Conservation (phyloP, 2,113 vertebrate genomes). For the Cyanocitta stelleri region DNA sequence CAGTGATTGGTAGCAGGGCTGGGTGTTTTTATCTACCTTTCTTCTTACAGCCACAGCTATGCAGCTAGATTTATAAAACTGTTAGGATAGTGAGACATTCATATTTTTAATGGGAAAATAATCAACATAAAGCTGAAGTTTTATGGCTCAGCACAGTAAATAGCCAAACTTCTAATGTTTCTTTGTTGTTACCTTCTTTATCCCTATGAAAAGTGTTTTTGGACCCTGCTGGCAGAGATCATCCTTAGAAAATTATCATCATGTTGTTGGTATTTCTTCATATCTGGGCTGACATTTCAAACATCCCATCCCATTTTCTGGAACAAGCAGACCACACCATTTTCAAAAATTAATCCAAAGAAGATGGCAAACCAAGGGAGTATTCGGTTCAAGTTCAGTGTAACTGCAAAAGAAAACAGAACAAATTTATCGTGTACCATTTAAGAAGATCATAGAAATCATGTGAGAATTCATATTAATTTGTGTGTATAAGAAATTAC, state of each 20-base stretch:
- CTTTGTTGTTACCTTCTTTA: neutral
- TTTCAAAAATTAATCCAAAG: slow-evolving; percentile 83
- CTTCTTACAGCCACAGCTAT: neutral
- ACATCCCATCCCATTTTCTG: slow-evolving; percentile 71
- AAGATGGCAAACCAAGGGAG: slow-evolving; percentile 78
- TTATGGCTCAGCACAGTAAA: neutral
- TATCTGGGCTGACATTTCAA: slow-evolving; percentile 19
- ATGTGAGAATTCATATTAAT: neutral
- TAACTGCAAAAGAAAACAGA: slow-evolving; percentile 74
- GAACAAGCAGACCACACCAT: slow-evolving; percentile 69
- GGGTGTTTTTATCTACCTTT: neutral
- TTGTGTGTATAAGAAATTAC: neutral
- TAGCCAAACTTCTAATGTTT: neutral
- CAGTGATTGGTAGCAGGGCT: neutral
- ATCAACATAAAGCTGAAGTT: neutral
- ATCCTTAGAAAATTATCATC: neutral
- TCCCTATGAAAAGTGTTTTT: neutral
- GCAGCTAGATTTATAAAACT: neutral
- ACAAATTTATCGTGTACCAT: neutral
- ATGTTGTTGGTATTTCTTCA: neutral
- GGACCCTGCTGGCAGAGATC: neutral
- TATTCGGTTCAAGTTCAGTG: slow-evolving; percentile 82
- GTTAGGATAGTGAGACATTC: neutral
- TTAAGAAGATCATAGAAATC: neutral
- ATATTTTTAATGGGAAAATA: neutral